Base-by-base conservation (phyloP, 2,797 vertebrate genomes). In the Dicrostonyx torquatus region DNA sequence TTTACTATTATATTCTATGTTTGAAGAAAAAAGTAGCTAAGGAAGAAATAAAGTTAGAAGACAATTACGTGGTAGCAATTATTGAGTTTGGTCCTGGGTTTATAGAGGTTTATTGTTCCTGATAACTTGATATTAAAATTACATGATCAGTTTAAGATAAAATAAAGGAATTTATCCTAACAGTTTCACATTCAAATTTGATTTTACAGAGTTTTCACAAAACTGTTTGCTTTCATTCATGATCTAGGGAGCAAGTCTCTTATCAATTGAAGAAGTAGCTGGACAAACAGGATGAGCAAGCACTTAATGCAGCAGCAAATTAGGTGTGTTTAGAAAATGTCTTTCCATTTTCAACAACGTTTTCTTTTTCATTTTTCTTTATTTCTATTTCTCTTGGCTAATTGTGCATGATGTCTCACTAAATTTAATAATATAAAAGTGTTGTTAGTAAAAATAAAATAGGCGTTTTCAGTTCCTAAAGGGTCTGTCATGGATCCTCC, bases 371-470 rank as follows among this genome's bases (percentile, higher is more conserved):
- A 91, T 17, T 29, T 94, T n/a, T 79, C 73, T 70, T 15, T 31
- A 15, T 84, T 92, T 97, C n/a, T 91, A 72, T 55, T 53, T 83
- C 83, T 78, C 43, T 72, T 94, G 43, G 20, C 1, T 87, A 80
- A 70, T 93, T 37, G 73, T 89, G 5, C 40, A 31, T 4, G 20
- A 6, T 29, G 22, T 76, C 68, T 96, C 62, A 87, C 75, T 96
- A 82, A 97, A 94, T n/a, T 97, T 78, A 2, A 29, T 48, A n/a
- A 94, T 95, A 94, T 87, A 76, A 93, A 40, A 15, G 24, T 89
- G 11, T 2, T 95, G 0, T 62, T 72, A 90, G 45, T 20, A 83
- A 58, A 82, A 95, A 37, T 95, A 95, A 45, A 95, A 45, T 76
- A 90, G 73, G 90, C 0, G 0, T 68, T 93, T 73, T 15, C 72